Evolutionary conservation across 2,113 vertebrate species (phyloP).

Genomic region (Pollachius pollachius): DNA sequence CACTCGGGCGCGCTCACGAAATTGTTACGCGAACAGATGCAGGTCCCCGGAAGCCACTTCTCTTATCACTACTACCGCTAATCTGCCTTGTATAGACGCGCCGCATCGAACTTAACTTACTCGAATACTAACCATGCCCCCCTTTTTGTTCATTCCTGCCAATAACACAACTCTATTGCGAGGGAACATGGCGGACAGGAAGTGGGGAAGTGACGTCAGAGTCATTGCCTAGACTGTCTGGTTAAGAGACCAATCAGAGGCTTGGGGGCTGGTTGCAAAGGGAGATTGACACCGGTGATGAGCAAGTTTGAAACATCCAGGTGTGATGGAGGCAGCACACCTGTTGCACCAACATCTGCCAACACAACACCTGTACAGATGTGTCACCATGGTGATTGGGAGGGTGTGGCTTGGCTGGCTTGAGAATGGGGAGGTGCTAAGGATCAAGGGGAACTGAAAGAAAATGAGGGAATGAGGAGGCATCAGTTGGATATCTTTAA

Average conservation of each 20-base stretch:
- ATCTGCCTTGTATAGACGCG: neutral
- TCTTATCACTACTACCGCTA: neutral
- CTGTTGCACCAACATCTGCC: neutral
- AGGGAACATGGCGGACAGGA: constrained; percentile 56
- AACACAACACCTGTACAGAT: neutral
- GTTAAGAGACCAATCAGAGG: constrained; percentile 75
- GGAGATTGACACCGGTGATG: neutral
- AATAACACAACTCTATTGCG: constrained; percentile 34
- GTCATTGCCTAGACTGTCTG: constrained; percentile 30
- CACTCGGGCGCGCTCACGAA: constrained; percentile 42
- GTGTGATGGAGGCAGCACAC: neutral
- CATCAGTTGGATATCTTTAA: too few relatives aligned
- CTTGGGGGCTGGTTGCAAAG: constrained; percentile 43
- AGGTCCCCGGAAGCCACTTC: neutral
- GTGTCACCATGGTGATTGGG: too few relatives aligned
- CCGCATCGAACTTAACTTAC: neutral
- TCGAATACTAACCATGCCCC: neutral
- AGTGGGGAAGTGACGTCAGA: constrained; percentile 54
- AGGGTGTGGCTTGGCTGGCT: too few relatives aligned
- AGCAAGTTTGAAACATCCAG: neutral
- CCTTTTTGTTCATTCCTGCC: constrained; percentile 31
- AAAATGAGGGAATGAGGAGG: too few relatives aligned
- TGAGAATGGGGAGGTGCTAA: too few relatives aligned
- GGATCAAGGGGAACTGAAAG: too few relatives aligned
- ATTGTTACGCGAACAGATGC: neutral